Base-by-base conservation (phyloP, 2,888 invertebrate genomes). In the Cephus pygmeus region DNA sequence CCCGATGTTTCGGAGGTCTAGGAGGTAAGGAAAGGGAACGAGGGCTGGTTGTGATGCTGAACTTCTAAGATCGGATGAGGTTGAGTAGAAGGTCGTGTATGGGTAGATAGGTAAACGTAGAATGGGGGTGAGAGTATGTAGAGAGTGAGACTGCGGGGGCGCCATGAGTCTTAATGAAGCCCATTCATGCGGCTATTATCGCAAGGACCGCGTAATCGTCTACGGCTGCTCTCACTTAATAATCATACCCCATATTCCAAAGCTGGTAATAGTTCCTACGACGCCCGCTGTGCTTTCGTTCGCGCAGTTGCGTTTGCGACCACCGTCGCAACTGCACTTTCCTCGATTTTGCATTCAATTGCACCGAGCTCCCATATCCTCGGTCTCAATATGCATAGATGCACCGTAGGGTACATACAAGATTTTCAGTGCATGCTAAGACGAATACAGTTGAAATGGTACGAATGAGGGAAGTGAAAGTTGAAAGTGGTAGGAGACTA, bases 121-220 rank as follows among this genome's bases (percentile, higher is more conserved):
- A 15, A 23, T 23, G 23, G 23, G 23, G 23, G 56, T 23, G 9
- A 23, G 56, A 23, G 56, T 56, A 23, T 56, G 23, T 56, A 56
- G 56, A 23, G 56, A 56, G 56, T 2, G 56, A 9, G 71, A 15
- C 71, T 30, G 11, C 33, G 30, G 71, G 30, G 71, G 76, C 84
- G 83, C 84, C 81, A 84, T 83, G 84, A 84, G 88, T 86, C 88
- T 89, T 91, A 90, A 91, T 88, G 90, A 90, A 89, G 90, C 87
- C 90, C 89, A 90, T 90, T 91, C 90, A 90, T 85, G 84, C 85
- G 85, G 85, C 89, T 87, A 90, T 90, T 90, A 90, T 89, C 87
- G 87, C 84, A 83, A 85, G 85, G 85, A 87, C 86, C 87, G 83
- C 87, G 87, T 89, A 89, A 90, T 90, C 89, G 88, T 87, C 89